Evolutionary conservation across 1,140 invertebrate genomes (phyloP).

Genomic region (Drosophila kikkawai): DNA sequence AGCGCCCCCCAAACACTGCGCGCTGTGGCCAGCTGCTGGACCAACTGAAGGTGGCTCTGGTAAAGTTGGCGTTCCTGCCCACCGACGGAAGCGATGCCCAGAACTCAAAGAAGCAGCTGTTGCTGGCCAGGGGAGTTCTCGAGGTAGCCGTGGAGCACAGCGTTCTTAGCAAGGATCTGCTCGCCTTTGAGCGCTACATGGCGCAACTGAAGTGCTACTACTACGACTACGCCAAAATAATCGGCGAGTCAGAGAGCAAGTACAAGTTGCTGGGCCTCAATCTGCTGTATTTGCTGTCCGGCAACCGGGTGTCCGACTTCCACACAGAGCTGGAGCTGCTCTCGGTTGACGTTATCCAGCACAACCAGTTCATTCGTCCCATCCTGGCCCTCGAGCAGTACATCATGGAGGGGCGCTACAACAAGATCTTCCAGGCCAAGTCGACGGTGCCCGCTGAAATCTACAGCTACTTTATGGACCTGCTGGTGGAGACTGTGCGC

Average conservation of each 20-base stretch:
- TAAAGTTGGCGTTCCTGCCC: slow-evolving; percentile 94
- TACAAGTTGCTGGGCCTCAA: slow-evolving; percentile 98
- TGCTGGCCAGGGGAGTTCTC: slow-evolving; percentile 95
- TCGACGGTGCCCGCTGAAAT: slow-evolving; percentile 97
- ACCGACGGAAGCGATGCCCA: slow-evolving; percentile 91
- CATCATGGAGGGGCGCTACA: slow-evolving; percentile 99
- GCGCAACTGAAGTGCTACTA: slow-evolving; percentile 99
- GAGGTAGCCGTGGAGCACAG: slow-evolving; percentile 99
- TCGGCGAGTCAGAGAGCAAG: slow-evolving; percentile 97
- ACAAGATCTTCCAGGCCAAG: slow-evolving; percentile 91
- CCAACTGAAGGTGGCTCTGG: slow-evolving; percentile 93
- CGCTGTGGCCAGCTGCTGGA: slow-evolving; percentile 90
- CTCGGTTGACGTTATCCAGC: slow-evolving; percentile 96
- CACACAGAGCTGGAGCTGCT: slow-evolving; percentile 98
- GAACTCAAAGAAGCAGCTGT: slow-evolving; percentile 91
- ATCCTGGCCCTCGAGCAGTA: slow-evolving; percentile 98
- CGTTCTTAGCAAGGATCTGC: slow-evolving; percentile 95
- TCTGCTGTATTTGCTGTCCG: slow-evolving; percentile 97
- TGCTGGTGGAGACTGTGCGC: slow-evolving; percentile 96
- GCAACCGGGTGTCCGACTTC: slow-evolving; percentile 99
- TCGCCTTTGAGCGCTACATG: slow-evolving; percentile 98
- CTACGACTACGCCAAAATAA: slow-evolving; percentile 96
- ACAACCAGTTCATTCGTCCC: slow-evolving; percentile 97
- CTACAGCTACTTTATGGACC: slow-evolving; percentile 99
- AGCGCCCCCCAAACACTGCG: slow-evolving; percentile 88